Evolutionary conservation across 1,140 invertebrate species (phyloP), one percentile per base, ranked within the genome.

Genomic region (Paraescarpia echinospica): DNA sequence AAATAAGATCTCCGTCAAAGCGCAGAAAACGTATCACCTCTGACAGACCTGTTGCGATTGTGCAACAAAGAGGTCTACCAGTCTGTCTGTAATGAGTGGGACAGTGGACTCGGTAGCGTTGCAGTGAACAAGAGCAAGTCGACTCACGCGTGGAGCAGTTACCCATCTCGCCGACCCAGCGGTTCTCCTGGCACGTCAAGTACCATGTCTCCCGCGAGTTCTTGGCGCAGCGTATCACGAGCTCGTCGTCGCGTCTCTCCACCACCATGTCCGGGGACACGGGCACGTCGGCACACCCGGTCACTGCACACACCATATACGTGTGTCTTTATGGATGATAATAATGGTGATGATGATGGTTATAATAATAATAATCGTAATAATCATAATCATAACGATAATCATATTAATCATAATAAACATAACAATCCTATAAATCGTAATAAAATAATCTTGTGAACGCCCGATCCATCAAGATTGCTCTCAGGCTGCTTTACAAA

Each of bases 141-240:
- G 59, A 33, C 41, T 89, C 48, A 93, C 92, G 89, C 91, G 51
- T 59, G 27, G 91, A 90, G 77, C 93, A 93, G 93, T 93, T 93
- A 0, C 93, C 93, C 31, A 92, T 35, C 35, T 92, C 51, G n/a
- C 93, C 93, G 14, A 91, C 48, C 93, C 93, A 93, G 27, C 34
- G 41, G 93, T 91, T 91, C 59, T 92, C 41, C 18, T 91, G n/a
- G 34, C 93, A 93, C 33, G 93, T 93, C 31, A 93, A 33, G 88
- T 92, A 92, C 93, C 92, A 93, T 8, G 93, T 93, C 35, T 93
- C 92, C 51, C 34, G 90, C 33, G 93, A 91, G 89, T 92, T 89
- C 59, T 77, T 77, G 59, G 4, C 22, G 59, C 59, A 77, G 59
- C 59, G 59, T 1, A 77, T 77, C 59, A 59, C 34, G 31, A 33